A percentile compares a stretch with the other conserved stretches of the same genome.
phyloP scores from a whole-genome alignment of 2,888 invertebrate species.

The Harpalus rufipes region DNA sequence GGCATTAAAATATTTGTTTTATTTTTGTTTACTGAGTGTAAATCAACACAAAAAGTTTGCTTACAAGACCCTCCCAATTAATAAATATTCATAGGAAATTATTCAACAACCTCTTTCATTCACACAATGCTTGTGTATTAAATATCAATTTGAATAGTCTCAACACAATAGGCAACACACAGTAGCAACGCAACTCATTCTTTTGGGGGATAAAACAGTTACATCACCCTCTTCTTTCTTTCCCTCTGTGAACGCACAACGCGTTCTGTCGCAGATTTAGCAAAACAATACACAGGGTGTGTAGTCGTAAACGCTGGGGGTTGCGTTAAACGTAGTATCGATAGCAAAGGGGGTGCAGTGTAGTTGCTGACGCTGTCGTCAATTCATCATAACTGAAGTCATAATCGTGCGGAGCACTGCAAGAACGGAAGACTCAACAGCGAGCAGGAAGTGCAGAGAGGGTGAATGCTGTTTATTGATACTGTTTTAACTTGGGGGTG shows the following conservation, averaged over 20 bases:
- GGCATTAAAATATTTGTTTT: background rate
- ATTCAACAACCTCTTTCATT: conserved; percentile 41
- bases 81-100: conserved; percentile 63
- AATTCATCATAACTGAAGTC: conserved; percentile 63
- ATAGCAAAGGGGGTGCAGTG: conserved; percentile 42
- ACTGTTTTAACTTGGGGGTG: conserved; percentile 46
- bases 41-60: background rate
- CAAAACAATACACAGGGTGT: conserved; percentile 58
- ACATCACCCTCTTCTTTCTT: background rate
- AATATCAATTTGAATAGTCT: conserved; percentile 64
- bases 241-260: conserved; percentile 36
- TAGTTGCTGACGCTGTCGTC: conserved; percentile 40
- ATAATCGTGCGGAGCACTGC: conserved; percentile 46
- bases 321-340: conserved; percentile 57
- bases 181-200: conserved; percentile 36
- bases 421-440: conserved; percentile 9
- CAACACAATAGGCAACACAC: conserved; percentile 45
- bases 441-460: background rate
- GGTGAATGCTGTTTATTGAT: conserved; percentile 31
- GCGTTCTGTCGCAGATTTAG: conserved; percentile 58
- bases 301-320: conserved; percentile 34
- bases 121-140: conserved; percentile 60
- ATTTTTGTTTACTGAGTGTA: background rate
- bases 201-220: conserved; percentile 28
- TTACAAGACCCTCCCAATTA: conserved; percentile 22